These are phyloP conservation scores for Gallinago undulata DNA, from an alignment of 2,113 vertebrate species.

Conservation along the genomic window DNA sequence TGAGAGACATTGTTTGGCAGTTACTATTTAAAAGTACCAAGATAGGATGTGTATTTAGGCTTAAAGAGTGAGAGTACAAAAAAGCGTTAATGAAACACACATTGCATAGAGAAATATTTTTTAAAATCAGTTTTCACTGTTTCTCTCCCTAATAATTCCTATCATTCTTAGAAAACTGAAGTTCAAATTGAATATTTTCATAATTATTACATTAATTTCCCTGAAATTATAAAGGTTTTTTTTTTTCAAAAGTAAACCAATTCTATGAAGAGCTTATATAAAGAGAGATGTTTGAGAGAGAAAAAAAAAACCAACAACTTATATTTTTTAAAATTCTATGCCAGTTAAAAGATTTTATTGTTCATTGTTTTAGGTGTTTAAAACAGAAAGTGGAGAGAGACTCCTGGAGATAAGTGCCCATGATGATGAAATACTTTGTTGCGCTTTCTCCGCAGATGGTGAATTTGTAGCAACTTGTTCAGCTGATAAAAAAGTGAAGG, in stretches of 20 bases:
- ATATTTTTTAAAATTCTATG: not conserved
- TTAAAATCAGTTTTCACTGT: not conserved
- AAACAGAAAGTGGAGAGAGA: conserved; percentile 89
- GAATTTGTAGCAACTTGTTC: conserved; percentile 90
- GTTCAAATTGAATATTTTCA: not conserved
- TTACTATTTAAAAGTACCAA: not conserved
- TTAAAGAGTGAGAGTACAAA: not conserved
- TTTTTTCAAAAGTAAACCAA: not conserved
- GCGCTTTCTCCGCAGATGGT: conserved; percentile 88
- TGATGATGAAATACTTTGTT: conserved; percentile 93
- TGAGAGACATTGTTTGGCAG: not conserved
- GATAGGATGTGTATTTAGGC: not conserved
- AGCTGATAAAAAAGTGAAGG: conserved; percentile 91
- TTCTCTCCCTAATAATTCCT: not conserved
- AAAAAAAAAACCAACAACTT: not conserved
- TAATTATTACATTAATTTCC: not conserved
- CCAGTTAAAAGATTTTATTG: not conserved
- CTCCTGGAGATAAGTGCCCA: conserved; percentile 85
- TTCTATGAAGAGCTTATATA: not conserved
- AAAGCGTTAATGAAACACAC: not conserved
- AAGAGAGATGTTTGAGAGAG: not conserved
- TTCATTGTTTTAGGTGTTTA: conserved; percentile 84
- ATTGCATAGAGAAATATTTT: not conserved
- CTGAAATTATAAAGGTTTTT: not conserved
- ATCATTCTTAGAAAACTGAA: not conserved